Percentiles rank a stretch among this genome's conserved stretches.
Evolutionary conservation across 2,888 invertebrate species (phyloP).

Genomic region (Caenorhabditis uteleia): DNA sequence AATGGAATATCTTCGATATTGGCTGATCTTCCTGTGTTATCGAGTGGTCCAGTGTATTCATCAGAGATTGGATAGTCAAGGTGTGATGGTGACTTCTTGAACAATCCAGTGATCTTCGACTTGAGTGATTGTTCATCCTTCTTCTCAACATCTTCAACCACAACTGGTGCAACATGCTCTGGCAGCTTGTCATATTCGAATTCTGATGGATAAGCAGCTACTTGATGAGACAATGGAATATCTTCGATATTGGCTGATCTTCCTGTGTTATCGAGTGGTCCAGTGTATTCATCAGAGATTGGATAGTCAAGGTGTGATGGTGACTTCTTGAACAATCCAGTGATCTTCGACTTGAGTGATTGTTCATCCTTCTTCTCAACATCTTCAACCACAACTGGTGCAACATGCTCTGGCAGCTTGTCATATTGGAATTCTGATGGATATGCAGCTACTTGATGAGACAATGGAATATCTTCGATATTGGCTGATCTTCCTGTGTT

Average conservation of each 20-base stretch:
- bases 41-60: constrained; percentile 32
- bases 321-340: constrained; percentile 44
- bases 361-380: constrained; percentile 14
- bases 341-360: constrained; percentile 24
- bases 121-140: constrained; percentile 8
- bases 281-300: constrained; percentile 35
- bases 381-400: constrained; percentile 18
- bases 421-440: constrained; percentile 19
- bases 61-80: constrained; percentile 40
- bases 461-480: constrained; percentile 34
- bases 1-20: constrained; percentile 31
- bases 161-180: constrained; percentile 4
- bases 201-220: constrained; percentile 31
- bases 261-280: constrained; percentile 18
- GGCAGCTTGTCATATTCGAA: constrained; percentile 10
- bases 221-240: constrained; percentile 21
- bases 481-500: constrained; percentile 13
- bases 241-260: constrained; percentile 23
- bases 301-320: constrained; percentile 34
- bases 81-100: constrained; percentile 29
- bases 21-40: constrained; percentile 15
- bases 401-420: constrained; percentile 15
- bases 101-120: constrained; percentile 33
- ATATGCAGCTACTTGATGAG: constrained; percentile 29
- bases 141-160: constrained; percentile 10